These are phyloP conservation scores for Perizoma affinitatum DNA, from an alignment of 2,888 invertebrate species.

Conservation along the genomic window DNA sequence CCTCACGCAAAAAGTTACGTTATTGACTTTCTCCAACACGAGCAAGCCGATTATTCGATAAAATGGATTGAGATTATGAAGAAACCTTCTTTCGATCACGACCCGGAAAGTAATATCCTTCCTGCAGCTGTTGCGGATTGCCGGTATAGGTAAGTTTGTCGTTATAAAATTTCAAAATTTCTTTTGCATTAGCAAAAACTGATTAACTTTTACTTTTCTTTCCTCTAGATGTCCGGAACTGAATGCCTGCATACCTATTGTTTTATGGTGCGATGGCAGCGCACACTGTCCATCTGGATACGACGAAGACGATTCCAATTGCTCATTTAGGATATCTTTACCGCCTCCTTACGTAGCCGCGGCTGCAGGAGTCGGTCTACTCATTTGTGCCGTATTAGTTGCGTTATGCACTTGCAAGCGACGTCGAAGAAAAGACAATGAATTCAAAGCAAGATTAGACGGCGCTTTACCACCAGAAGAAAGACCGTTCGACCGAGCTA, in stretches of 20 bases:
- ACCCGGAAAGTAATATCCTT: constrained; percentile 78
- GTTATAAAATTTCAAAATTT: constrained; percentile 17
- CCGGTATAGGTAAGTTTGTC: constrained; percentile 85
- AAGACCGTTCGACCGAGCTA: constrained; percentile 85
- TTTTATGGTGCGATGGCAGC: constrained; percentile 92
- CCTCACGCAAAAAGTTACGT: constrained; percentile 88
- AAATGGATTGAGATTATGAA: constrained; percentile 92
- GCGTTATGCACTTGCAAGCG: constrained; percentile 85
- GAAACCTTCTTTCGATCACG: constrained; percentile 80
- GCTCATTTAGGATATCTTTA: constrained; percentile 87
- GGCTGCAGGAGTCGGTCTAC: constrained; percentile 85
- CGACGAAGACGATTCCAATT: constrained; percentile 91
- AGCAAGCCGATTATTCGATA: constrained; percentile 89
- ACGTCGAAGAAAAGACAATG: constrained; percentile 84
- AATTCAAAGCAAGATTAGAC: constrained; percentile 85
- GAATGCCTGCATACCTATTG: constrained; percentile 91
- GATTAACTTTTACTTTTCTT: constrained; percentile 24
- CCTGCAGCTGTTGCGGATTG: constrained; percentile 84
- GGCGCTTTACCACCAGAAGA: constrained; percentile 84
- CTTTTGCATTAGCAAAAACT: constrained; percentile 10
- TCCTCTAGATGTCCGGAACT: constrained; percentile 89
- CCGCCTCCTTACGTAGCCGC: constrained; percentile 87
- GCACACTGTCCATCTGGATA: constrained; percentile 92
- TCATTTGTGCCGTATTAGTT: constrained; percentile 83
- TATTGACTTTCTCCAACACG: constrained; percentile 89